Evolutionary conservation across 2,113 vertebrate genomes (phyloP).

Genomic region (Scomber colias): DNA sequence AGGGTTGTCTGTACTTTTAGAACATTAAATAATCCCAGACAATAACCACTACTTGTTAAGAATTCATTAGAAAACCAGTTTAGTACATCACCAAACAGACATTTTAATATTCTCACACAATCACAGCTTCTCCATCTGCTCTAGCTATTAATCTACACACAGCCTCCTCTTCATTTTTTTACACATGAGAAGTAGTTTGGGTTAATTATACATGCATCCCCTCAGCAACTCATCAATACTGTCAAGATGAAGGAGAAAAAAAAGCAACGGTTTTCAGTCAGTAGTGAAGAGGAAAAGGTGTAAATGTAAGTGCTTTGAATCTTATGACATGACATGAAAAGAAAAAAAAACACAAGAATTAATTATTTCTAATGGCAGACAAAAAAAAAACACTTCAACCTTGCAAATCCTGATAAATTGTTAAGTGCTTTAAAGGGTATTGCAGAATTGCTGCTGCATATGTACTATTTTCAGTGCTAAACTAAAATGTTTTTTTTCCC

Average conservation of each 20-base stretch:
- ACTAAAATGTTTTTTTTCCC: not conserved
- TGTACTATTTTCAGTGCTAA: conserved; percentile 4
- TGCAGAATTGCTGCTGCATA: too few relatives aligned
- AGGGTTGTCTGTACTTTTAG: not conserved
- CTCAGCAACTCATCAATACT: not conserved
- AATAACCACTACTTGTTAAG: not conserved
- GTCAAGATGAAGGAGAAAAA: not conserved
- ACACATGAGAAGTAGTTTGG: not conserved
- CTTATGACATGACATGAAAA: not conserved
- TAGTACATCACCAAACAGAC: not conserved
- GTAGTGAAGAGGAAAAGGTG: not conserved
- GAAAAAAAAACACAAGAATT: not conserved
- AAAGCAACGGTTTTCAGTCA: not conserved
- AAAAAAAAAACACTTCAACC: conserved; percentile 1
- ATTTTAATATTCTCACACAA: conserved; percentile 6
- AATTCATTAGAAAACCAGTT: not conserved
- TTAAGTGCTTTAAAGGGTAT: conserved; percentile 25
- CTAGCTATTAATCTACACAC: too few relatives aligned
- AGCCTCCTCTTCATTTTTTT: not conserved
- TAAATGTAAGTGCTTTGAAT: not conserved
- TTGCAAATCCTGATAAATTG: conserved; percentile 1
- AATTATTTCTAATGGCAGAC: not conserved
- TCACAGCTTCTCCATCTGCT: not conserved
- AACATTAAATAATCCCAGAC: not conserved
- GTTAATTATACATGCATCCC: not conserved